Percentiles rank a stretch among this genome's conserved stretches.
These are phyloP conservation scores for Cirrhinus mrigala DNA, from an alignment of 2,797 vertebrate species.

Conservation along the genomic window DNA sequence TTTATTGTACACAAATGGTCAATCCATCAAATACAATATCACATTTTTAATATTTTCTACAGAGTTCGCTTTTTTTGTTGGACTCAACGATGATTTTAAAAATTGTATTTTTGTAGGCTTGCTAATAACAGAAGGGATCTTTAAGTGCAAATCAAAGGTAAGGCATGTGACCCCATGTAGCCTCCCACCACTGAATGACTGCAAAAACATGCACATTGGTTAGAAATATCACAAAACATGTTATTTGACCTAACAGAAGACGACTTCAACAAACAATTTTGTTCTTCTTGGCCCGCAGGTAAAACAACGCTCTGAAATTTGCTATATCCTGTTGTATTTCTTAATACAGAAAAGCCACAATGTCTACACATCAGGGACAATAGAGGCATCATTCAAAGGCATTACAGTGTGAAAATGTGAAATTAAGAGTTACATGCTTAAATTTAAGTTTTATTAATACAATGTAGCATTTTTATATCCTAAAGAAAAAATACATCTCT, in stretches of 20 bases:
- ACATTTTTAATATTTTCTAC: constrained; percentile 34
- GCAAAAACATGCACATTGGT: constrained; percentile 17
- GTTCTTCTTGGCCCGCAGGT: constrained; percentile 70
- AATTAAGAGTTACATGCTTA: constrained; percentile 43
- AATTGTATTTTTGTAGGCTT: background rate
- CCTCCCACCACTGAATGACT: constrained; percentile 11
- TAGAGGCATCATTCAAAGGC: constrained; percentile 48
- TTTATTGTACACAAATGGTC: constrained; percentile 57
- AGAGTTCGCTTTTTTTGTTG: constrained; percentile 1
- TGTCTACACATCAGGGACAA: constrained; percentile 51
- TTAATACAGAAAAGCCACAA: constrained; percentile 50
- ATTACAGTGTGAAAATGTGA: constrained; percentile 28
- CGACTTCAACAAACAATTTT: constrained; percentile 46
- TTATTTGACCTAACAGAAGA: constrained; percentile 24
- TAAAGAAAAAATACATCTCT: constrained; percentile 37
- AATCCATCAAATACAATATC: constrained; percentile 48
- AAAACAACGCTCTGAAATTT: constrained; percentile 57
- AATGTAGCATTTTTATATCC: constrained; percentile 35
- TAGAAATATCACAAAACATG: constrained; percentile 41
- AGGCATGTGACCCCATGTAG: constrained; percentile 63
- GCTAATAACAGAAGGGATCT: constrained; percentile 11
- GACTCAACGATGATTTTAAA: constrained; percentile 30
- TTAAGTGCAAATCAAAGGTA: constrained; percentile 65
- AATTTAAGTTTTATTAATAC: constrained; percentile 18
- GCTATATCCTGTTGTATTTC: constrained; percentile 12